These are phyloP conservation scores for Stenurella melanura DNA, from an alignment of 2,888 invertebrate genomes.

Conservation along the genomic window DNA sequence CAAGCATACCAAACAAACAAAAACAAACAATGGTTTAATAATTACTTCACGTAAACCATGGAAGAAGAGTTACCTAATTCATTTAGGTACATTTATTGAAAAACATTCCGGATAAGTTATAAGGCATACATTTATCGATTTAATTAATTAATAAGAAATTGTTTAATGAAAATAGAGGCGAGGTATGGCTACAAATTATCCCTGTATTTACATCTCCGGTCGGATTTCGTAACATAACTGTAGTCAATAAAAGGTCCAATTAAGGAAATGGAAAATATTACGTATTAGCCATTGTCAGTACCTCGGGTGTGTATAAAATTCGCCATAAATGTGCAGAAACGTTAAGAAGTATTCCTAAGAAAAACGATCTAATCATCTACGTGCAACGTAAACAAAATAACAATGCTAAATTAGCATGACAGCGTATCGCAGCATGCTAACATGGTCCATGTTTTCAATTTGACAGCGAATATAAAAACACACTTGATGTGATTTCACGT, in stretches of 20 bases:
- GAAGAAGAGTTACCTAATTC: background rate
- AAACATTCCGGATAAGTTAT: background rate
- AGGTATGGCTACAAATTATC: constrained; percentile 4
- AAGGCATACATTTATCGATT: constrained; percentile 1
- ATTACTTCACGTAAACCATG: background rate
- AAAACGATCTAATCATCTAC: constrained; percentile 22
- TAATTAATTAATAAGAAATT: constrained; percentile 15
- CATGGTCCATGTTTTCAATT: constrained; percentile 55
- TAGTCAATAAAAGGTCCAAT: constrained; percentile 26
- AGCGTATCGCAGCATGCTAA: constrained; percentile 28
- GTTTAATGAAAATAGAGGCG: constrained; percentile 1
- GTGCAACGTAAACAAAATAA: constrained; percentile 52
- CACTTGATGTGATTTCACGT: constrained; percentile 25
- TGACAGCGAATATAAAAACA: constrained; percentile 53
- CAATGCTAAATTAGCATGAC: constrained; percentile 54
- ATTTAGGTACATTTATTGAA: background rate
- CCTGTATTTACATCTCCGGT: background rate
- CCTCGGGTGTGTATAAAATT: background rate
- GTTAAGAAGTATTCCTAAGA: background rate
- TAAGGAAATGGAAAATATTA: constrained; percentile 27
- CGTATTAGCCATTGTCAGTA: constrained; percentile 2
- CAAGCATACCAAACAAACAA: constrained; percentile 29
- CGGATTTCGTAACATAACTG: constrained; percentile 17
- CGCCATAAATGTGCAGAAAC: constrained; percentile 7
- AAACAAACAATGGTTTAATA: constrained; percentile 33